Evolutionary conservation across 1,140 invertebrate species (phyloP), one percentile per base, ranked within the genome.

Genomic region (Zaprionus inermis): DNA sequence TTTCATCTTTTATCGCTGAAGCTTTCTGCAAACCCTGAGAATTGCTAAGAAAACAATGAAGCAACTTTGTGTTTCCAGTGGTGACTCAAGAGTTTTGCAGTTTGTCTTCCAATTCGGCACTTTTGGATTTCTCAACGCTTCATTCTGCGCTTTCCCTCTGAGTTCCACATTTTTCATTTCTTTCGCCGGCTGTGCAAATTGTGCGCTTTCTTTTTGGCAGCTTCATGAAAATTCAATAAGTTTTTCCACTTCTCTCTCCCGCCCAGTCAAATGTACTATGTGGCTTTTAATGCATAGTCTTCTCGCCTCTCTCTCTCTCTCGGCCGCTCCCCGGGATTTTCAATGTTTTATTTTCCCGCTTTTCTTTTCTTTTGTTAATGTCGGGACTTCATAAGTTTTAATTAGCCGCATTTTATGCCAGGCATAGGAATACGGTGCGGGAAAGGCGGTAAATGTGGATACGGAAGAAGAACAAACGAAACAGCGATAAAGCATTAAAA

Each of bases 351-450:
- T 75, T 70, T 64, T 49, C 9, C 12, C 22, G 11, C 54, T 55
- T 63, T 54, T 59, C 32, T 49, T 55, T 61, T 38, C 5, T 55
- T 73, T 51, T 41, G 36, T 64, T 57, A 51, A 49, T 52, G 66
- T 55, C 57, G 67, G 51, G 51, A 46, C 67, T 77, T 82, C 63
- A 86, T 72, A 86, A 86, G 79, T 86, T 88, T 86, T 86, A 86
- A 86, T 88, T 86, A 86, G 79, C 76, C 83, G 83, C 76, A 84
- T 89, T 88, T 88, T 88, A 88, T 88, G 83, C 83, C 77, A 81
- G 74, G 16, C 5, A 28, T 28, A 28, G 3, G 24, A 28, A 28
- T 28, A 4, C 24, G 24, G 24, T 3, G 24, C 3, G 24, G 4
- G 22, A 28, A n/a, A n/a, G n/a, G n/a, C n/a, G n/a, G n/a, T n/a